Base-by-base conservation (phyloP, 2,113 vertebrate genomes). In the Okapia johnstoni region DNA sequence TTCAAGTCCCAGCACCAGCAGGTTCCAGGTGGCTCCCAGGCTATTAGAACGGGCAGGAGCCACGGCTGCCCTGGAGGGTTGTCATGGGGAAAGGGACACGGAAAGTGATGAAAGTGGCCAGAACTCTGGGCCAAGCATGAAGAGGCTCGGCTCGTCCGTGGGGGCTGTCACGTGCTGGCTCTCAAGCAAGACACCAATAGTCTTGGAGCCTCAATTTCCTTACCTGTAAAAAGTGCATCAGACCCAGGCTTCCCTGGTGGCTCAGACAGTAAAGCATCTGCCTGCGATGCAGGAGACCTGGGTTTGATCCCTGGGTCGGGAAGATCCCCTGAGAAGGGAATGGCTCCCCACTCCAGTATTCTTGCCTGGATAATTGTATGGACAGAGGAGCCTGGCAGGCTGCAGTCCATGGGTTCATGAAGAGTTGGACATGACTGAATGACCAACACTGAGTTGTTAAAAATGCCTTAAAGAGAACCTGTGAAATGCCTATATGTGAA, bases 21-120 rank as follows among this genome's bases (percentile, higher is more conserved):
- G 46, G 43, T 55, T 36, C 6, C 0, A 28, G 40, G 73, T 1
- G 0, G 5, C 3, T 17, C 63, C 23, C 7, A 3, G n/a, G 52
- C 57, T 12, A 14, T 33, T 13, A 26, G 15, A 23, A 28, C 0
- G 1, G 36, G 30, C 33, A 5, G 52, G 4, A 1, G 15, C 1
- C 23, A 15, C 0, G 13, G 7, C 66, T 7, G n/a, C 40, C 33
- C 11, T 5, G 0, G 1, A 6, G 57, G 23, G 7, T 5, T 48
- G 50, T 5, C 13, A 2, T 0, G 52, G 76, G 2, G 2, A 7
- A 9, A 43, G 19, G 57, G 33, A 2, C 55, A 1, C 16, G 46
- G 15, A 33, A 26, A 52, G 40, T 4, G 80, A 58, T 0, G 0
- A 2, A 4, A 6, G 48, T 11, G 16, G 55, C 55, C 7, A 2